Conservation (phyloP, 2,888 invertebrate genomes). For the Machimus atricapillus region DNA sequence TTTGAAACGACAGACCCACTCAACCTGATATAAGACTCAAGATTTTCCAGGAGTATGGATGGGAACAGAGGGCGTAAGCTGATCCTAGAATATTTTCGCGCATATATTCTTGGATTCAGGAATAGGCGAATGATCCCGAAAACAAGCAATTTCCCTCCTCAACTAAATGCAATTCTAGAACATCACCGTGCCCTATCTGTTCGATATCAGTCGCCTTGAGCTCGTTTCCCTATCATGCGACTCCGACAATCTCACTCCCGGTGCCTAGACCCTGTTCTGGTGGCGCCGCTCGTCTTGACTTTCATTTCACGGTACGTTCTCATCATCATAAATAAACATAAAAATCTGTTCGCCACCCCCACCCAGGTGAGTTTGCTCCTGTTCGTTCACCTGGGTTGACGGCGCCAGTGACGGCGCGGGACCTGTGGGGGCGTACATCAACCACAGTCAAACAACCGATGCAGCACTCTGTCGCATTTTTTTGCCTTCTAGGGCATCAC, state of each 20-base stretch:
- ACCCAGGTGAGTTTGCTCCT: not conserved
- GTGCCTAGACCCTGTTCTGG: not conserved
- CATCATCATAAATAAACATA: slow-evolving; percentile 27
- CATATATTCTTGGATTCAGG: not conserved
- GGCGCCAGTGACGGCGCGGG: not conserved
- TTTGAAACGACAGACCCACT: not conserved
- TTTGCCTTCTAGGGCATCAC: not conserved
- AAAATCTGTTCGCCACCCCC: not conserved
- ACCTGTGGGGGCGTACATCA: not conserved
- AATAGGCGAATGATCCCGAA: not conserved
- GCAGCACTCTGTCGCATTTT: not conserved
- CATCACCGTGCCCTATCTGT: not conserved
- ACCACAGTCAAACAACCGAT: not conserved
- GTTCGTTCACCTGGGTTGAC: not conserved
- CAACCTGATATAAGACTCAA: not conserved
- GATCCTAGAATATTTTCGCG: not conserved
- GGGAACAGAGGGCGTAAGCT: not conserved
- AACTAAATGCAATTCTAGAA: not conserved
- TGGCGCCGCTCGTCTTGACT: not conserved
- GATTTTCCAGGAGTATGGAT: not conserved
- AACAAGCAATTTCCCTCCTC: not conserved
- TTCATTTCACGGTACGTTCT: slow-evolving; percentile 15
- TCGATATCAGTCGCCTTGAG: not conserved
- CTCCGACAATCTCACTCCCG: not conserved
- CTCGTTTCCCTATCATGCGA: not conserved